Evolutionary conservation across 2,113 vertebrate genomes (phyloP).

Genomic region (Lamprotornis superbus): DNA sequence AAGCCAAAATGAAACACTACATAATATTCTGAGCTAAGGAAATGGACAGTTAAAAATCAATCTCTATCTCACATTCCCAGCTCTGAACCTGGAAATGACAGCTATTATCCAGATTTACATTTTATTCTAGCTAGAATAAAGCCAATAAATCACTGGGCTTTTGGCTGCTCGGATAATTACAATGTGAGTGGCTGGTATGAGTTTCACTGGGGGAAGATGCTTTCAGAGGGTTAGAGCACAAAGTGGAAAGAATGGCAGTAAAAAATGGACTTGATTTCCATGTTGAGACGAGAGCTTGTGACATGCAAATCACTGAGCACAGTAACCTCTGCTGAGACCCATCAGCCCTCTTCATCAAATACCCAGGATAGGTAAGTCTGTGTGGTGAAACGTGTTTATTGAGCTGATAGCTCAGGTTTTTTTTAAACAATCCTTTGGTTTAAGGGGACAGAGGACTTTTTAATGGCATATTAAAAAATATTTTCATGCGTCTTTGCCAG

Average conservation of each 20-base stretch:
- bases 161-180: conserved; percentile 76
- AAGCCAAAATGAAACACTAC: conserved; percentile 51
- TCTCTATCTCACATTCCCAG: conserved; percentile 70
- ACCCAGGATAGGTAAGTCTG: neutral
- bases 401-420: neutral
- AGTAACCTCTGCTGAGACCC: neutral
- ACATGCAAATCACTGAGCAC: conserved; percentile 43
- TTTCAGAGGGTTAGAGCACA: conserved; percentile 22
- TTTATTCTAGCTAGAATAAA: conserved; percentile 75
- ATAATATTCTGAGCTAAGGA: conserved; percentile 68
- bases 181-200: conserved; percentile 47
- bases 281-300: conserved; percentile 37
- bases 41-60: conserved; percentile 73
- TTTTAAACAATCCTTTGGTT: neutral
- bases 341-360: neutral
- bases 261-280: conserved; percentile 70
- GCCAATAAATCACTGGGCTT: conserved; percentile 76
- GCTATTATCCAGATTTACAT: conserved; percentile 81
- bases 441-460: neutral
- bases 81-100: conserved; percentile 77
- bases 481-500: neutral
- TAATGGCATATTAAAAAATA: neutral
- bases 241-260: conserved; percentile 68
- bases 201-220: neutral
- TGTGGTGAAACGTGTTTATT: neutral